Evolutionary conservation across 2,888 invertebrate genomes (phyloP).

Genomic region (Pristionchus entomophagus): DNA sequence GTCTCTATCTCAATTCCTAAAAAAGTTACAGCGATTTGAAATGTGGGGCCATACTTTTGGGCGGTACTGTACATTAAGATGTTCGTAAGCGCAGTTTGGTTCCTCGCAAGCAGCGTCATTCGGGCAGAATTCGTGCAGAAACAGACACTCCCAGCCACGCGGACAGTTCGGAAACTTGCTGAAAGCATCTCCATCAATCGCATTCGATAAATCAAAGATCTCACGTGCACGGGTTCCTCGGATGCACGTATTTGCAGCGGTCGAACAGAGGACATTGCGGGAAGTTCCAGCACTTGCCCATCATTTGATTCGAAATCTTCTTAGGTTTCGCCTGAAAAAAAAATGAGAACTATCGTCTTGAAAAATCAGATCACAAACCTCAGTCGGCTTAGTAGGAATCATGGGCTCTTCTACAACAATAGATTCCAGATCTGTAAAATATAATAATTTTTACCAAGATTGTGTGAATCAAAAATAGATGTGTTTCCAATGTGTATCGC

Average conservation of each 20-base stretch:
- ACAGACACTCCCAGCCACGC: not conserved
- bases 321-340: not conserved
- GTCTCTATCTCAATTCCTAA: too few species aligned
- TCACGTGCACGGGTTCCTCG: not conserved
- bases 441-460: too few species aligned
- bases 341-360: not conserved
- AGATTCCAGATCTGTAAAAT: not conserved
- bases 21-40: too few species aligned
- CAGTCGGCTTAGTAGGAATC: not conserved
- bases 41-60: too few species aligned
- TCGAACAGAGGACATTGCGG: not conserved
- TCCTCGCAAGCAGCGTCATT: not conserved
- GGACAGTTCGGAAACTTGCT: not conserved
- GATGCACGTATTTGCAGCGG: not conserved
- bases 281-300: conserved; percentile 1
- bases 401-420: not conserved
- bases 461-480: too few species aligned
- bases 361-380: not conserved
- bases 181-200: too few species aligned
- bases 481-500: too few species aligned
- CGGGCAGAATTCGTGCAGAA: not conserved
- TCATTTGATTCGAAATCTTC: not conserved
- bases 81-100: not conserved
- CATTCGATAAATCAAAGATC: too few species aligned
- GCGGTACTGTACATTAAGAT: not conserved